phyloP scores from a whole-genome alignment of 1,140 invertebrate genomes.

The Nomia melanderi region DNA sequence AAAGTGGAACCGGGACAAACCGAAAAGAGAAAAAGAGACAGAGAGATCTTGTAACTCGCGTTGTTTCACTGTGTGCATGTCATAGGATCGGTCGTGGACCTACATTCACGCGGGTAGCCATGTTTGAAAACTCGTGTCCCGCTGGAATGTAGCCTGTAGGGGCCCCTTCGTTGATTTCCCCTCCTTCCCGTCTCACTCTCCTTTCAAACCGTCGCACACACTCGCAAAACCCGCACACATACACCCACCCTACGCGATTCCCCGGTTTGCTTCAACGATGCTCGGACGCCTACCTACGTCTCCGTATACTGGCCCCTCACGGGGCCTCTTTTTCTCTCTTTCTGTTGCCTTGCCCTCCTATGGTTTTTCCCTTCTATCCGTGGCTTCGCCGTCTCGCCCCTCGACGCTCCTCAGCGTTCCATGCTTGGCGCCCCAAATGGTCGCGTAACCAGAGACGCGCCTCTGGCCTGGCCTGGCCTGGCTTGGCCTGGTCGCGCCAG shows the following conservation, averaged over 20 bases:
- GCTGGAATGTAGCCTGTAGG: slow-evolving; percentile 77
- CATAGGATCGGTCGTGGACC: slow-evolving; percentile 79
- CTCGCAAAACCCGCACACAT: background rate
- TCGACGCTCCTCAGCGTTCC: slow-evolving; percentile 51
- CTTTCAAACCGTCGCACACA: background rate
- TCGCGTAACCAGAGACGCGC: slow-evolving; percentile 80
- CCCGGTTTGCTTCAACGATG: slow-evolving; percentile 55
- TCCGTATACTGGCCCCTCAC: slow-evolving; percentile 32
- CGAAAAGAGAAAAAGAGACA: slow-evolving; percentile 23
- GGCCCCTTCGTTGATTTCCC: slow-evolving; percentile 60
- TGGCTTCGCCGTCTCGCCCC: background rate
- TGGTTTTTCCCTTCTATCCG: slow-evolving; percentile 35
- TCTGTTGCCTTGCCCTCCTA: slow-evolving; percentile 24
- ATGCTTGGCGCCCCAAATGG: slow-evolving; percentile 80
- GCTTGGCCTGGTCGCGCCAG: slow-evolving; percentile 75
- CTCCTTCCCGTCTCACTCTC: background rate
- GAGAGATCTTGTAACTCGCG: slow-evolving; percentile 16
- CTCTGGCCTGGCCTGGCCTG: slow-evolving; percentile 61
- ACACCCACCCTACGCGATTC: slow-evolving; percentile 40
- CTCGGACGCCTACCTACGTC: slow-evolving; percentile 65
- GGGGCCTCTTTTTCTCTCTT: slow-evolving; percentile 47
- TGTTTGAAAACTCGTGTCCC: slow-evolving; percentile 78
- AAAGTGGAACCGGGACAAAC: slow-evolving; percentile 57
- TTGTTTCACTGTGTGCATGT: slow-evolving; percentile 64
- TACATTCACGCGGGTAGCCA: slow-evolving; percentile 79